phyloP scores from a whole-genome alignment of 64 coral and sea anemone species.

The Platygyra sinensis region DNA sequence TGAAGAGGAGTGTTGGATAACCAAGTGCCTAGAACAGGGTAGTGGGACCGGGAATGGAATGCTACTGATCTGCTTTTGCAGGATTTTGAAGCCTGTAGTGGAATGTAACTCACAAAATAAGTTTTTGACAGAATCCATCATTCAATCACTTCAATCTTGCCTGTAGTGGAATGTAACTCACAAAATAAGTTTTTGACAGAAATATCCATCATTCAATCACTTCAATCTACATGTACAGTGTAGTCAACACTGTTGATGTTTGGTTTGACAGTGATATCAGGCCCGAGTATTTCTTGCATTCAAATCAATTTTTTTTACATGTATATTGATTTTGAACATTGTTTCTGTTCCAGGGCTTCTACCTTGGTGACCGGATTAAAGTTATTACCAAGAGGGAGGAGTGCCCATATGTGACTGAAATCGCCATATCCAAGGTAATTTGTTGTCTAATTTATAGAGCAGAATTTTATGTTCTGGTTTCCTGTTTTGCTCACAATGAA shows the following conservation, averaged over 20 bases:
- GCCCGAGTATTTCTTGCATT: no score
- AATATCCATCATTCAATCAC: no score
- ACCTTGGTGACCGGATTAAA: constrained; percentile 87
- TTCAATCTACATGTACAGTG: no score
- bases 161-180: neutral
- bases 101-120: neutral
- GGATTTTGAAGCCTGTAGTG: no score
- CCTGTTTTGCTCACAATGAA: no score
- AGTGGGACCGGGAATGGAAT: no score
- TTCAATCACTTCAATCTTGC: no score
- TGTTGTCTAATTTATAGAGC: neutral
- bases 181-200: neutral
- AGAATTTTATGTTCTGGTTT: neutral
- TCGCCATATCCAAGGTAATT: constrained; percentile 85
- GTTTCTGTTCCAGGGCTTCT: constrained; percentile 71
- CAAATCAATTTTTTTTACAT: neutral
- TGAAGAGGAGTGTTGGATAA: no score
- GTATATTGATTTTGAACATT: neutral
- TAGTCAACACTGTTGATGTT: neutral
- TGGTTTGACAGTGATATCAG: neutral
- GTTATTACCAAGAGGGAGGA: constrained; percentile 84
- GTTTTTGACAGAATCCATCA: no score
- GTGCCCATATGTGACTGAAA: constrained; percentile 88
- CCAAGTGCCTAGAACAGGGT: no score
- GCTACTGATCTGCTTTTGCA: no score